Evolutionary conservation across 2,888 invertebrate species (phyloP).

Genomic region (Ophraella communa): DNA sequence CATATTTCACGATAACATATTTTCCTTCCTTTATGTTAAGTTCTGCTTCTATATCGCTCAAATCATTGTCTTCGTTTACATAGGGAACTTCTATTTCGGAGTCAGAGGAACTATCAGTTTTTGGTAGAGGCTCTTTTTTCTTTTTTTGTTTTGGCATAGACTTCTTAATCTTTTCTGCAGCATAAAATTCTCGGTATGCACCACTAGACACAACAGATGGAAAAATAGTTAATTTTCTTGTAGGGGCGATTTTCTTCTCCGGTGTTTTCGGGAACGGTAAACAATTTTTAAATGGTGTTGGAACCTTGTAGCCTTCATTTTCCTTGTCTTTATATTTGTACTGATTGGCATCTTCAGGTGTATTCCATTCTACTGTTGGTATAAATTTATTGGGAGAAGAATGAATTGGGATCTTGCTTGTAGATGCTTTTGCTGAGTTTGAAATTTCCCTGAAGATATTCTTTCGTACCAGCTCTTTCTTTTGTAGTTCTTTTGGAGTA

Average conservation of each 20-base stretch:
- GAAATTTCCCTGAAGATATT: too few species aligned
- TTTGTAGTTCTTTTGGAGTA: too few species aligned
- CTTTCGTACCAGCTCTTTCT: too few species aligned
- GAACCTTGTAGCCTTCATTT: slow-evolving; percentile 5
- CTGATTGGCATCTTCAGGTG: background rate
- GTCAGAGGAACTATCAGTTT: background rate
- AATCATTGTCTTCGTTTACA: background rate
- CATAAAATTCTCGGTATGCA: background rate
- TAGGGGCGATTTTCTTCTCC: background rate
- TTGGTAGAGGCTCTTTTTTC: too few species aligned
- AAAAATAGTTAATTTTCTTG: slow-evolving; percentile 2
- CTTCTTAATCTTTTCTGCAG: background rate
- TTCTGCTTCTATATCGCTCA: background rate
- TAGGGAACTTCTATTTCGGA: background rate
- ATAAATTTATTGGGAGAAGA: too few species aligned
- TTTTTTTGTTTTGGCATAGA: background rate
- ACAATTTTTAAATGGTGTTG: slow-evolving; percentile 4
- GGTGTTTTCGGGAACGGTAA: background rate
- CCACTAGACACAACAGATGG: slow-evolving; percentile 5
- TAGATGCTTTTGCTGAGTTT: too few species aligned
- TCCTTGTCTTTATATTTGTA: background rate
- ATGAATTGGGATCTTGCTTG: too few species aligned
- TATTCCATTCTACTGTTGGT: too few species aligned
- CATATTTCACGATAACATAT: too few species aligned
- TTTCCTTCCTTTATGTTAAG: too few species aligned